Base-by-base conservation (phyloP, 2,797 vertebrate species). In the Aselliscus stoliczkanus region DNA sequence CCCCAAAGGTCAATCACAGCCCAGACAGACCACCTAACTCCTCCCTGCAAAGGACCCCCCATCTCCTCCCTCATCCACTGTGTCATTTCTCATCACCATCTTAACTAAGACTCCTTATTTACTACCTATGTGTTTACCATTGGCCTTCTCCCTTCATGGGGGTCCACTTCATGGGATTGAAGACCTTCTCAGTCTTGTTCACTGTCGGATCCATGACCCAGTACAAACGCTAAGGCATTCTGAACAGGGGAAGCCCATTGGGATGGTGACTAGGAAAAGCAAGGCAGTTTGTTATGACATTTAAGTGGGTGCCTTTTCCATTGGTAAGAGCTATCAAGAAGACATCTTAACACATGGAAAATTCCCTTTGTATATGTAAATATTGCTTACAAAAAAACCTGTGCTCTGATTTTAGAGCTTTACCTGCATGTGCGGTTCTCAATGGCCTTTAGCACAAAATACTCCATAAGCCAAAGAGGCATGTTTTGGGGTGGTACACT, bases 51-150 rank as follows among this genome's bases (percentile, higher is more conserved):
- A 60, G 27, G 20, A 37, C 3, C 58, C 58, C 37, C 17, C 11
- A 18, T n/a, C 72, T n/a, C 11, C 17, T 9, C 39, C 14, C 83
- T 17, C 20, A 25, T 7, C 67, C 39, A 25, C 29, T 5, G 42
- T 62, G 31, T 17, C 31, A 11, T 27, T n/a, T 34, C 39, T 42
- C 7, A 31, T 44, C 67, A 25, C 20, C 52, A 7, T 44, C 52
- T 73, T 42, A 25, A 27, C 21, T 34, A n/a, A 21, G 11, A 21
- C 7, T 75, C 15, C 42, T 62, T 8, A 13, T 23, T 14, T 17
- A 69, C 65, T 31, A 12, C 9, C 25, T 18, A 4, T 2, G 3
- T 3, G n/a, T 8, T 21, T 52, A 5, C 62, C 2, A 4, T 9
- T 50, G 42, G 58, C n/a, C 21, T 23, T 50, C n/a, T 25, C n/a